Base-by-base conservation (phyloP, 2,888 invertebrate genomes). In the Neria commutata region DNA sequence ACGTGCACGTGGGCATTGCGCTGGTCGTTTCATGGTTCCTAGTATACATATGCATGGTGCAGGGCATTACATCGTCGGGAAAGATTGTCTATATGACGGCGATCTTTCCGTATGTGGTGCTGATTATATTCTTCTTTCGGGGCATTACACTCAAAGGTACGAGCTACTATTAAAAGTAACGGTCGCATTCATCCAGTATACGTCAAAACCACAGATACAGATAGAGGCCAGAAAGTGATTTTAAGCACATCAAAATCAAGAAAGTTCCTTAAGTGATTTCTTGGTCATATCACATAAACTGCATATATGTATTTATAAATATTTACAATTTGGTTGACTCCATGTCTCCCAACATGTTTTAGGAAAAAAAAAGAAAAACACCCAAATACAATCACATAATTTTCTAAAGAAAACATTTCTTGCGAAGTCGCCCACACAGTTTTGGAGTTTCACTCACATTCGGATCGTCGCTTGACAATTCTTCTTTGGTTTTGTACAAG, bases 81-180 rank as follows among this genome's bases (percentile, higher is more conserved):
- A 96, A 97, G 85, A 95, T 96, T 50, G 95, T 96, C 62, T 97
- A 96, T 78, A 91, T 98, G 58, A 98, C 97, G 2, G 96, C 98
- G 1, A 95, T 95, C 0, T 98, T 98, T 80, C 98, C 98, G 0
- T 98, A 98, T 82, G 87, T 96, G 53, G 97, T 98, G 16, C 86
- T 97, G 4, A 92, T 97, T 3, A 94, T 97, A 67, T 98, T 98
- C 84, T 96, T 98, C 85, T 93, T 95, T 70, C 89, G 97, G 51
- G 97, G 96, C 8, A 91, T 97, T 14, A 94, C 95, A 0, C 81
- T 96, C 19, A 92, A 90, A 70, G 96, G 95, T 55, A 26, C 3
- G 11, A 3, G 2, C n/a, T 34, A 34, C n/a, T 34, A 34, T 34
- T 5, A 34, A 14, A 14, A 34, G 3, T 3, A n/a, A 34, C n/a